phyloP scores from a whole-genome alignment of 2,888 invertebrate species.

The Machimus rusticus region DNA sequence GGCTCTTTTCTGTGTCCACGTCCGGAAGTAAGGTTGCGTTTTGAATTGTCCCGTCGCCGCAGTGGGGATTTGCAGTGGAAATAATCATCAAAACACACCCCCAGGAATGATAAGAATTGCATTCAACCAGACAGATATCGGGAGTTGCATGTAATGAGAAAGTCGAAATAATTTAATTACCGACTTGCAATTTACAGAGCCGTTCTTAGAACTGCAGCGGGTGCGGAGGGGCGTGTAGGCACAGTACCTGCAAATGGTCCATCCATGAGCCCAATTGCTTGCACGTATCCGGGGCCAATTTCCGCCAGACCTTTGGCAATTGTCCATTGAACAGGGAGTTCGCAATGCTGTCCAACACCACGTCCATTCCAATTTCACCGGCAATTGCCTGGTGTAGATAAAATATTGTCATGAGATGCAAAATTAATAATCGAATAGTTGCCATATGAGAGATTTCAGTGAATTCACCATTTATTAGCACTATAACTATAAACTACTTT shows the following conservation, averaged over 20 bases:
- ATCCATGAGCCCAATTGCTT: constrained; percentile 90
- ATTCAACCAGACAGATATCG: not conserved
- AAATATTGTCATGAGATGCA: constrained; percentile 14
- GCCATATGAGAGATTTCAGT: constrained; percentile 13
- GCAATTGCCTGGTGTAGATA: constrained; percentile 71
- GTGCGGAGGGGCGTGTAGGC: not conserved
- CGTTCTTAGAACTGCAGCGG: constrained; percentile 1
- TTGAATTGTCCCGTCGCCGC: not conserved
- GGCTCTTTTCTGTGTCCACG: constrained; percentile 63
- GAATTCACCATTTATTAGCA: not conserved
- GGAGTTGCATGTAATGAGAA: not conserved
- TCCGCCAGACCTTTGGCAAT: constrained; percentile 81
- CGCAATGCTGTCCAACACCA: constrained; percentile 81
- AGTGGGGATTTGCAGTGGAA: not conserved
- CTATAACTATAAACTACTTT: not conserved
- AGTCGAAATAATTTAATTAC: constrained; percentile 24
- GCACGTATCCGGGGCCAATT: constrained; percentile 83
- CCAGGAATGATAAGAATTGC: not conserved
- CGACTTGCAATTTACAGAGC: not conserved
- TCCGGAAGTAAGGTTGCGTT: not conserved
- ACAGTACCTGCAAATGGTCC: constrained; percentile 73
- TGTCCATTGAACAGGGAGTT: constrained; percentile 85
- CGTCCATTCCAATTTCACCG: constrained; percentile 93
- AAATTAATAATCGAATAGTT: not conserved
- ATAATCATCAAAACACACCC: not conserved